phyloP scores from a whole-genome alignment of 2,888 invertebrate species.

The Acrobasis repandana region DNA sequence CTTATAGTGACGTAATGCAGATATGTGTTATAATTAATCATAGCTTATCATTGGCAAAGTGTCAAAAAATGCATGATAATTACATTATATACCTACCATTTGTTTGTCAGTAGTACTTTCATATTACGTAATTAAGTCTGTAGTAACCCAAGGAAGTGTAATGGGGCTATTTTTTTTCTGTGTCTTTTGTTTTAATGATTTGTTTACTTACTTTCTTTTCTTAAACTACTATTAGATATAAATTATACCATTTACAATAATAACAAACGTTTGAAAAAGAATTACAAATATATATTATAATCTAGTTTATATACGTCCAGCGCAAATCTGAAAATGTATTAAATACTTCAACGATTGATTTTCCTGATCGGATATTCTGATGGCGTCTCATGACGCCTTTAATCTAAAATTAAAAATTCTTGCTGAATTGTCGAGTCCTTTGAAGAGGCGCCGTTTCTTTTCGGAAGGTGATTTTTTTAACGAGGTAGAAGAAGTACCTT shows the following conservation, averaged over 20 bases:
- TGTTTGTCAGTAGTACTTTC: too few species aligned
- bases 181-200: neutral
- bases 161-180: neutral
- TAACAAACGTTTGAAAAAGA: too few species aligned
- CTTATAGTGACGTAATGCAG: neutral
- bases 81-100: neutral
- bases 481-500: neutral
- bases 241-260: too few species aligned
- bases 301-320: too few species aligned
- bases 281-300: too few species aligned
- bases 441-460: neutral
- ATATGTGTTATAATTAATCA: neutral
- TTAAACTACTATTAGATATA: too few species aligned
- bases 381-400: neutral
- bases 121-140: neutral
- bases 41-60: neutral
- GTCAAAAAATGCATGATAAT: neutral
- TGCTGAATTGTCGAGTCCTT: slow-evolving; percentile 1
- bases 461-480: neutral
- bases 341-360: neutral
- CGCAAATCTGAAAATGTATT: too few species aligned
- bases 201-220: neutral
- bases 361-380: neutral
- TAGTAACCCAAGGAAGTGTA: neutral
- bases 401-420: slow-evolving; percentile 10